These are phyloP conservation scores for Dermolepida albohirtum DNA, from an alignment of 2,888 invertebrate genomes.

Conservation along the genomic window DNA sequence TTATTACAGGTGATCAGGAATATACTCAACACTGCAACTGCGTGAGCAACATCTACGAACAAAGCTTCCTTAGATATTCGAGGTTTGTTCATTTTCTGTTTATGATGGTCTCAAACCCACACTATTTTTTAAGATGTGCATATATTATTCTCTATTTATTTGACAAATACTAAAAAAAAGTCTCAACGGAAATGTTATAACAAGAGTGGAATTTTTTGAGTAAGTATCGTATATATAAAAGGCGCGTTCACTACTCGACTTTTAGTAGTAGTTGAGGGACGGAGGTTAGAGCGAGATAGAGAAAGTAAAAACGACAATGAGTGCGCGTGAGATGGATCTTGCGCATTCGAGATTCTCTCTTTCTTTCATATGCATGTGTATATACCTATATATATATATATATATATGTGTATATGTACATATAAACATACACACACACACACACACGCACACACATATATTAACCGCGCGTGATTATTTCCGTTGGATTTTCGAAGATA, in stretches of 20 bases:
- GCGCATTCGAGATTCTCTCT: slow-evolving; percentile 8
- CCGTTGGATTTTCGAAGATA: slow-evolving; percentile 43
- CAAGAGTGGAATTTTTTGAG: not conserved
- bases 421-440: slow-evolving; percentile 10
- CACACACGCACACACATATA: slow-evolving; percentile 5
- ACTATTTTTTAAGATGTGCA: too few species aligned
- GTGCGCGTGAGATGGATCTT: slow-evolving; percentile 24
- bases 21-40: too few species aligned
- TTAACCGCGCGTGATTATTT: slow-evolving; percentile 38
- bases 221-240: slow-evolving; percentile 1
- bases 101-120: too few species aligned
- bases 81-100: too few species aligned
- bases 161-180: too few species aligned
- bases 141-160: too few species aligned
- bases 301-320: slow-evolving; percentile 6
- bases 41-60: too few species aligned
- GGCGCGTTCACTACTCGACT: slow-evolving; percentile 12
- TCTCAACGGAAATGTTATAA: too few species aligned
- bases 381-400: not conserved
- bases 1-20: too few species aligned
- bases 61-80: too few species aligned
- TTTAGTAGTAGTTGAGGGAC: slow-evolving; percentile 9
- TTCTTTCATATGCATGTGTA: not conserved
- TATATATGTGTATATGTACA: slow-evolving; percentile 2
- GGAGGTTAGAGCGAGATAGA: slow-evolving; percentile 4